phyloP scores from a whole-genome alignment of 1,140 invertebrate genomes.

The Dolichoris vasculosae region DNA sequence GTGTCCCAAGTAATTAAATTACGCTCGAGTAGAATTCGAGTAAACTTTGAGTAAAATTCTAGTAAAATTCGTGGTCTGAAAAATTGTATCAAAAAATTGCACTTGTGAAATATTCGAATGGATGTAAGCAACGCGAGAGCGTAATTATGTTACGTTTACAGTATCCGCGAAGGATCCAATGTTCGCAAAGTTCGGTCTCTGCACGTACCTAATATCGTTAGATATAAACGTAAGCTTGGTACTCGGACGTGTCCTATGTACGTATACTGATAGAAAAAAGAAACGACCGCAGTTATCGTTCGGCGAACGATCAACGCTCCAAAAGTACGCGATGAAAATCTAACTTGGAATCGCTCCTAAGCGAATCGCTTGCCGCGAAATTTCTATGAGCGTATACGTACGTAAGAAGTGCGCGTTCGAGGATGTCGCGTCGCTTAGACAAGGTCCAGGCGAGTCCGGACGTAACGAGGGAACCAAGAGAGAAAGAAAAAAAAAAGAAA shows the following conservation, averaged over 20 bases:
- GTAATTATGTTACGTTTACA: background rate
- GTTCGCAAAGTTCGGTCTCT: background rate
- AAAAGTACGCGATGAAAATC: no score
- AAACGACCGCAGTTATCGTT: no score
- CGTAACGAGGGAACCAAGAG: background rate
- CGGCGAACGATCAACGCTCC: no score
- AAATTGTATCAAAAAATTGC: no score
- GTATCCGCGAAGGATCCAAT: background rate
- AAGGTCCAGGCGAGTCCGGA: background rate
- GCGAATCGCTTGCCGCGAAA: no score
- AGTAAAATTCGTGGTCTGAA: no score
- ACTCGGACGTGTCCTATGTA: background rate
- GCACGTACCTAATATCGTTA: background rate
- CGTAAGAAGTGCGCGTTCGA: background rate
- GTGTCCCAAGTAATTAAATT: background rate
- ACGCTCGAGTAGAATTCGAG: background rate
- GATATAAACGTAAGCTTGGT: conserved; percentile 3
- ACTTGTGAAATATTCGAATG: no score
- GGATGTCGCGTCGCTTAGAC: background rate
- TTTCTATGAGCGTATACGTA: background rate
- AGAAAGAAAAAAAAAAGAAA: conserved; percentile 9
- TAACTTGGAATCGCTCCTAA: no score
- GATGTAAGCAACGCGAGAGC: no score
- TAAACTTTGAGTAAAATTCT: no score
- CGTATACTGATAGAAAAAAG: background rate